phyloP scores from a whole-genome alignment of 1,140 invertebrate genomes.

The Steinernema khuongi region DNA sequence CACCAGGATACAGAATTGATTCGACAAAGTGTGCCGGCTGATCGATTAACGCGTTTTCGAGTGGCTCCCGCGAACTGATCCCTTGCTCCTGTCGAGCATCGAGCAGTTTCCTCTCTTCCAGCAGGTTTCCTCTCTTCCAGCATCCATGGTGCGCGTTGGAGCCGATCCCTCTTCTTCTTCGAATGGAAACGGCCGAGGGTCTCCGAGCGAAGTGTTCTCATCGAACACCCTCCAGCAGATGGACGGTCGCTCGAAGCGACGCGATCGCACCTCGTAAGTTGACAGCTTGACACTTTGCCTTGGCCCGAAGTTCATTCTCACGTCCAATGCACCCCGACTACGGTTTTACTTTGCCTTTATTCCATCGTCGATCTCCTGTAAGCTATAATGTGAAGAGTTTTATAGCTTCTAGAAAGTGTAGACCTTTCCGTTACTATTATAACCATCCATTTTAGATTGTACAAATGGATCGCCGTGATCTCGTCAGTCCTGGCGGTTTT shows the following conservation, averaged over 20 bases:
- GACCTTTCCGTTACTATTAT: neutral
- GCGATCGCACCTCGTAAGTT: constrained; percentile 38
- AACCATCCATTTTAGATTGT: constrained; percentile 37
- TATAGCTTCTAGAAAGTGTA: constrained; percentile 30
- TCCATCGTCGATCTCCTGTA: neutral
- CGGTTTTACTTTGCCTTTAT: constrained; percentile 8
- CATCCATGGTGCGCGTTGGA: constrained; percentile 26
- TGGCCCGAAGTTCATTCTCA: neutral
- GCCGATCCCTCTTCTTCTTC: constrained; percentile 36
- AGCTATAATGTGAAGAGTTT: constrained; percentile 14
- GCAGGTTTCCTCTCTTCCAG: neutral
- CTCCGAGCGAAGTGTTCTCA: constrained; percentile 49
- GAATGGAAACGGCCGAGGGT: constrained; percentile 37
- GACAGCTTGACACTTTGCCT: constrained; percentile 14
- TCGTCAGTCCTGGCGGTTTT: constrained; percentile 46
- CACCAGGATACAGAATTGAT: no score
- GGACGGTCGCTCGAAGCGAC: constrained; percentile 40
- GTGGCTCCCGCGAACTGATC: no score
- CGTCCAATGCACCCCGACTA: constrained; percentile 24
- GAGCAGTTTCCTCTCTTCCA: neutral
- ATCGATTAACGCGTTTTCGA: no score
- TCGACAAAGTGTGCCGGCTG: no score
- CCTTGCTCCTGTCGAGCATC: neutral
- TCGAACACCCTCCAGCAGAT: constrained; percentile 52
- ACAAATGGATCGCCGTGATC: constrained; percentile 51